phyloP scores from a whole-genome alignment of 1,140 invertebrate species.

The Drosophila lini region DNA sequence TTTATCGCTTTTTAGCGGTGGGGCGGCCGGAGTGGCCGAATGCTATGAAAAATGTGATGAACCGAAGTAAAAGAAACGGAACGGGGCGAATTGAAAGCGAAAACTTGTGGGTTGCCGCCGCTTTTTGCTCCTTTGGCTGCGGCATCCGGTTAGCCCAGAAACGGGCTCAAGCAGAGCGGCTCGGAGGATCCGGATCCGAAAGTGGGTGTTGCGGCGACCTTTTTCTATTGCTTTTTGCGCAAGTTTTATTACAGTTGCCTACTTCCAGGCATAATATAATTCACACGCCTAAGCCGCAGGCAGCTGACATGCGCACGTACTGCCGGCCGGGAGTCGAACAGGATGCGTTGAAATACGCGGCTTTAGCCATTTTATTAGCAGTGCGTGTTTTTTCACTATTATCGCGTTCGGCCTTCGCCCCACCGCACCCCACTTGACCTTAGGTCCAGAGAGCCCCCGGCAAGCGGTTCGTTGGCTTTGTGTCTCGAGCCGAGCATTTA shows the following conservation, averaged over 20 bases:
- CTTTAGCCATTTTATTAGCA: slow-evolving; percentile 79
- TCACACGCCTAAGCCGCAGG: slow-evolving; percentile 79
- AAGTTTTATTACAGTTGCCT: slow-evolving; percentile 80
- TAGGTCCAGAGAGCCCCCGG: slow-evolving; percentile 31
- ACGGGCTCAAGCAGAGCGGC: neutral
- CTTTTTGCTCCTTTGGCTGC: slow-evolving; percentile 46
- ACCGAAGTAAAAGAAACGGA: slow-evolving; percentile 35
- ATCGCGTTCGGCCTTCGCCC: slow-evolving; percentile 53
- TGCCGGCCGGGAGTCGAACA: slow-evolving; percentile 24
- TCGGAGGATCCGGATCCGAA: slow-evolving; percentile 1
- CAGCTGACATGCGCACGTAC: slow-evolving; percentile 78
- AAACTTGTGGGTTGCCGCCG: slow-evolving; percentile 31
- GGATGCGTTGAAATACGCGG: slow-evolving; percentile 68
- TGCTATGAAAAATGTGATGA: slow-evolving; percentile 46
- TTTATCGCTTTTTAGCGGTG: slow-evolving; percentile 74
- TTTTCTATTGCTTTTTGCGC: slow-evolving; percentile 62
- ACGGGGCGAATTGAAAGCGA: slow-evolving; percentile 15
- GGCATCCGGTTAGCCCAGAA: slow-evolving; percentile 53
- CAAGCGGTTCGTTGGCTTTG: slow-evolving; percentile 54
- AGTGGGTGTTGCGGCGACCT: slow-evolving; percentile 20
- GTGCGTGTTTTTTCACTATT: slow-evolving; percentile 82
- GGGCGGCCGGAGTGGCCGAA: neutral
- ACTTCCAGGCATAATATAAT: slow-evolving; percentile 78
- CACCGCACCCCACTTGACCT: slow-evolving; percentile 59
- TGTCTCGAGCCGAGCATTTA: slow-evolving; percentile 61